Conservation (phyloP, 1,140 invertebrate species). For the Cotesia typhae region DNA sequence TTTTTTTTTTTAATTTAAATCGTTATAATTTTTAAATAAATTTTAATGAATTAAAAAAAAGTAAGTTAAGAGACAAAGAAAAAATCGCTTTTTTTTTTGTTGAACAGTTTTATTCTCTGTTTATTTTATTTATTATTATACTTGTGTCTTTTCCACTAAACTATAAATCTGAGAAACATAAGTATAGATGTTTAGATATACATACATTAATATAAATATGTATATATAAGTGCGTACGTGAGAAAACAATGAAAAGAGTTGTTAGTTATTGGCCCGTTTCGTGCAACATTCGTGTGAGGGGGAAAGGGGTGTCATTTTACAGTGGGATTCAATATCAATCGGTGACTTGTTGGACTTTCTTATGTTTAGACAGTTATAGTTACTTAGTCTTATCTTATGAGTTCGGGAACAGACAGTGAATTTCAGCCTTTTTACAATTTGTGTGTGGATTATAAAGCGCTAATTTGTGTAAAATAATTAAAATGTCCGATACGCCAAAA, state of each 20-base stretch:
- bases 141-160: background rate
- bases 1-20: background rate
- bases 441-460: constrained; percentile 14
- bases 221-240: constrained; percentile 1
- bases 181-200: constrained; percentile 6
- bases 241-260: background rate
- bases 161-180: background rate
- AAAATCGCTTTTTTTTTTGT: too few species aligned
- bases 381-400: background rate
- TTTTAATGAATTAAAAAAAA: too few species aligned
- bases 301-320: constrained; percentile 12
- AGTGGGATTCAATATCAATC: constrained; percentile 5
- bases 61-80: too few species aligned
- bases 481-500: background rate
- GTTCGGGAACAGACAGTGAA: background rate
- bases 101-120: too few species aligned
- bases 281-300: background rate
- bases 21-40: too few species aligned
- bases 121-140: background rate
- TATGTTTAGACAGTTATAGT: constrained; percentile 13
- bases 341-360: constrained; percentile 8
- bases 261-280: constrained; percentile 10
- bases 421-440: background rate
- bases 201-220: background rate
- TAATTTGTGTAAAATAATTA: background rate